Conservation (phyloP, 1,140 invertebrate genomes). For the Lasaia peninsularis region DNA sequence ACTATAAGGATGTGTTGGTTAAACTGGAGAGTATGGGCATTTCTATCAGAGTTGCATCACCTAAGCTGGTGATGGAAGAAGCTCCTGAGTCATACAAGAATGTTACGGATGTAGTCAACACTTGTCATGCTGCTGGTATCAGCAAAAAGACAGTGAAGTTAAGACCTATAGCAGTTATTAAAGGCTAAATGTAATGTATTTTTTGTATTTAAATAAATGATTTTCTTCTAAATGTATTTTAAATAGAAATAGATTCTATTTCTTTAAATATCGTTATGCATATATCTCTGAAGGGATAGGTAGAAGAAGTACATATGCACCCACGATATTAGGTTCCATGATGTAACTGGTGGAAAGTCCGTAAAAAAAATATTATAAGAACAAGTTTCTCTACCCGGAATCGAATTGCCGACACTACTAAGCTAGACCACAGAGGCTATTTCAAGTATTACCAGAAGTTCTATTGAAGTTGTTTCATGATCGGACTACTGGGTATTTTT, state of each 20-base stretch:
- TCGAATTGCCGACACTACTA: no score
- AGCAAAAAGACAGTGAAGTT: conserved; percentile 98
- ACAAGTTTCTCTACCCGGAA: no score
- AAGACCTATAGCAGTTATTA: conserved; percentile 98
- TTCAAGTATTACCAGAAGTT: no score
- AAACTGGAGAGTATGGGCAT: conserved; percentile 95
- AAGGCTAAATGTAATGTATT: conserved; percentile 83
- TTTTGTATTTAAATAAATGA: conserved; percentile 22
- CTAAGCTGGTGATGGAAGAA: conserved; percentile 99
- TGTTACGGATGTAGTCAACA: conserved; percentile 99
- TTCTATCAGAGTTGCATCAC: conserved; percentile 98
- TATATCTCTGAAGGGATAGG: no score
- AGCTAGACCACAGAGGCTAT: no score
- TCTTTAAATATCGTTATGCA: no score
- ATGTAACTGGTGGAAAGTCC: no score
- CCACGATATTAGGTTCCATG: no score
- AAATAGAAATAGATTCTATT: not conserved
- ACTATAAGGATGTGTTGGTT: conserved; percentile 93
- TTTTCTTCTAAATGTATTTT: conserved; percentile 2
- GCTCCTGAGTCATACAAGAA: conserved; percentile 99
- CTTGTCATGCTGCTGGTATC: conserved; percentile 98
- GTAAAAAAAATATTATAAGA: no score
- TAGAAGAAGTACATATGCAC: no score
- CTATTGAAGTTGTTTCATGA: no score
- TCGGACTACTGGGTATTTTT: no score